Conservation (phyloP, 2,797 vertebrate species). For the Poecilia wingei region DNA sequence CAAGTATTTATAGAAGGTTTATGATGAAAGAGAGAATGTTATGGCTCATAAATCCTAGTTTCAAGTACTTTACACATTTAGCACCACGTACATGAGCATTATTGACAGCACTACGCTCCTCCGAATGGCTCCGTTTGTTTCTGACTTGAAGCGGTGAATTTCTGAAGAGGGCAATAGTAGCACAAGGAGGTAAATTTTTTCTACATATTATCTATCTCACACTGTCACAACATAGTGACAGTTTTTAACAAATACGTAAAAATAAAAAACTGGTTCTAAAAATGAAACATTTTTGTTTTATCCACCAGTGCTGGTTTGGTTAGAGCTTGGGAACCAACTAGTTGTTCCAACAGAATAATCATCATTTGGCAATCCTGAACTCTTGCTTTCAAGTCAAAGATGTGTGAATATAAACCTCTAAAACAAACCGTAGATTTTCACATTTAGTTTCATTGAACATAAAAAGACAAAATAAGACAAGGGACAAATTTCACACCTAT, state of each 20-base stretch:
- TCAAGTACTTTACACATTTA: too few species aligned
- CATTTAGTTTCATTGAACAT: not conserved
- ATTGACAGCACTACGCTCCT: too few species aligned
- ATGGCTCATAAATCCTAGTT: not conserved
- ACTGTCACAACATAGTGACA: too few species aligned
- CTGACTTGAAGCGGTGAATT: too few species aligned
- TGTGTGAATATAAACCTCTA: not conserved
- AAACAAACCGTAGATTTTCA: not conserved
- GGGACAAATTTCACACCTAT: conserved; percentile 64
- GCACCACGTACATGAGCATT: too few species aligned
- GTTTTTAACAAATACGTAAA: too few species aligned
- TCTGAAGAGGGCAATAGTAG: too few species aligned
- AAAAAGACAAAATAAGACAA: conserved; percentile 1
- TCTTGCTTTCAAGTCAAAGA: not conserved
- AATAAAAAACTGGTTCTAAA: not conserved
- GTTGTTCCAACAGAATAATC: not conserved
- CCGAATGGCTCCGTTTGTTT: too few species aligned
- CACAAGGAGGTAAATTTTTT: too few species aligned
- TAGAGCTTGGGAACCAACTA: not conserved
- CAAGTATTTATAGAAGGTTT: not conserved
- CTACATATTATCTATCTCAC: too few species aligned
- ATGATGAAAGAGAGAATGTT: not conserved
- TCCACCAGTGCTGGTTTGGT: not conserved
- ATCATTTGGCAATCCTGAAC: not conserved
- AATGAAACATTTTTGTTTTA: not conserved